Base-by-base conservation (phyloP, 2,888 invertebrate species). In the Sussaba pulchella region DNA sequence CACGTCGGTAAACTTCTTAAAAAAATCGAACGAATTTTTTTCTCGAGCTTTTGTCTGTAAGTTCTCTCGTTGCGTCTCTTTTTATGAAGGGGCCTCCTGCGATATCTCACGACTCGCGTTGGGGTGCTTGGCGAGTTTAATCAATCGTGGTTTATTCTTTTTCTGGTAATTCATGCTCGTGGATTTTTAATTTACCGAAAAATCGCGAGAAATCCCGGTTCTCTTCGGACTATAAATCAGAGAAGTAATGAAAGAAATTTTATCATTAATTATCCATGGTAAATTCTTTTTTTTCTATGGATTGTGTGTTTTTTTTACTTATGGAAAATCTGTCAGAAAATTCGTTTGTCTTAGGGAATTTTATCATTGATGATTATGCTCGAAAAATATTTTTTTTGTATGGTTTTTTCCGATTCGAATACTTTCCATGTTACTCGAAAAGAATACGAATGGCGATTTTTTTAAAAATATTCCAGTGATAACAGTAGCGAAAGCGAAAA, bases 11-110 rank as follows among this genome's bases (percentile, higher is more conserved):
- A 43, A 72, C 61, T 75, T 67, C 26, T 47, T 61, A 52, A 71
- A 80, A 75, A 59, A 71, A 66, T 67, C n/a, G n/a, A 80, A 71
- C 39, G 26, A 63, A 59, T 50, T 64, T 39, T 43, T 52, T 52
- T 47, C 26, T 8, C 8, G 52, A 19, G 47, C 66, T 26, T 66
- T 50, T 66, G 19, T 52, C 50, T 39, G 14, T 21, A 52, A 9
- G 17, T 39, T 21, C 21, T n/a, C 14, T 3, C 24, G 4, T 12
- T n/a, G 0, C 21, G 36, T 67, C 19, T 36, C 12, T 10, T 50
- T 36, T 47, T 12, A 5, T 31, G 31, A 31, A 12, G 31, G 9
- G 12, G 36, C 1, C 19, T 6, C 5, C 24, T 26, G 6, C 24
- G 10, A 1, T 26, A 26, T 26, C 26, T 0, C 6, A 24, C 1